Evolutionary conservation across 2,113 vertebrate genomes (phyloP).

Genomic region (Cyanoliseus patagonus): DNA sequence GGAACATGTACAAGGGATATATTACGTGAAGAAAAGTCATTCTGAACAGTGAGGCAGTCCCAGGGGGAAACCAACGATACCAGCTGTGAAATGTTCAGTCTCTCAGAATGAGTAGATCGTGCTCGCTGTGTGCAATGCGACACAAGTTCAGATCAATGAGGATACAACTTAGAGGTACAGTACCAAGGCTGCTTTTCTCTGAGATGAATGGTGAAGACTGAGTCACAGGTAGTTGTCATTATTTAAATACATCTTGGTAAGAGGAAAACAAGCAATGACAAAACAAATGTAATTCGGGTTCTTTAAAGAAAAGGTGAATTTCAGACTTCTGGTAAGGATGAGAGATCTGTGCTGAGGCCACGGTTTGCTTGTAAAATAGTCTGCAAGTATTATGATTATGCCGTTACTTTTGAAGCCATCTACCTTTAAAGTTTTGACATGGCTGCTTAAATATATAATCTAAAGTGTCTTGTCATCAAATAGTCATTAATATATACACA

Average conservation of each 20-base stretch:
- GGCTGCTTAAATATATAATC: constrained; percentile 64
- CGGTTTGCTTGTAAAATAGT: constrained; percentile 22
- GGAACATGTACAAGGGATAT: not conserved
- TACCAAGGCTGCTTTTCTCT: constrained; percentile 4
- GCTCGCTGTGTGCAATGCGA: not conserved
- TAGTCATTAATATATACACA: constrained; percentile 61
- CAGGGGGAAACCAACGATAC: not conserved
- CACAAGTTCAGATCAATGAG: not conserved
- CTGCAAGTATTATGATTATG: constrained; percentile 13
- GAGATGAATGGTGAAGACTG: not conserved
- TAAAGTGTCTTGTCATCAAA: constrained; percentile 58
- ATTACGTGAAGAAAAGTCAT: not conserved
- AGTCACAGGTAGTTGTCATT: constrained; percentile 15
- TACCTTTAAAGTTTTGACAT: constrained; percentile 61
- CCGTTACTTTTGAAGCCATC: constrained; percentile 39
- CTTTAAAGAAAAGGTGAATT: constrained; percentile 38
- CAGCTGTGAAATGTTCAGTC: constrained; percentile 2
- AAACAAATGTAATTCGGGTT: not conserved
- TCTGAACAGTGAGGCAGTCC: constrained; percentile 15
- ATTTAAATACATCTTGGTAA: constrained; percentile 7
- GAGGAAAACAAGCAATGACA: constrained; percentile 11
- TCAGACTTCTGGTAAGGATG: constrained; percentile 14
- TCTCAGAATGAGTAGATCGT: not conserved
- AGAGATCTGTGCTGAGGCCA: constrained; percentile 53
- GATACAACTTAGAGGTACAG: not conserved